phyloP scores from a whole-genome alignment of 2,797 vertebrate species.

The Chaetophractus vellerosus region DNA sequence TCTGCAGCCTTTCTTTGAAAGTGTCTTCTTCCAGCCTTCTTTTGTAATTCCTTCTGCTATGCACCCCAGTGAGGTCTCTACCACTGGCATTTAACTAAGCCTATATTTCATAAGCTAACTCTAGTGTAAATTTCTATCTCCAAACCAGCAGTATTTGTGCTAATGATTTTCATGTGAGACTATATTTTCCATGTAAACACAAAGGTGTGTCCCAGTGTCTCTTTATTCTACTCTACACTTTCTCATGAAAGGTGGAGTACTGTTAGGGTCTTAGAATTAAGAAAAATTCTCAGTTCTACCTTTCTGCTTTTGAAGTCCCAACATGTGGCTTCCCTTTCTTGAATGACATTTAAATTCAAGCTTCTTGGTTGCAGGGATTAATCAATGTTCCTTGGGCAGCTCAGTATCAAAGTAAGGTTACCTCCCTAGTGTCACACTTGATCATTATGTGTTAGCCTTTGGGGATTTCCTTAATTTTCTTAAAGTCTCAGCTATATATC shows the following conservation, averaged over 20 bases:
- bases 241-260: neutral
- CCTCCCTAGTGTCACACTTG: neutral
- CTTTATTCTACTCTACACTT: neutral
- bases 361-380: neutral
- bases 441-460: neutral
- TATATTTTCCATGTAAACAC: neutral
- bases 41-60: neutral
- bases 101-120: neutral
- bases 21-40: fast-evolving
- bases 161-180: neutral
- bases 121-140: neutral
- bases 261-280: neutral
- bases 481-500: neutral
- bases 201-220: neutral
- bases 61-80: neutral
- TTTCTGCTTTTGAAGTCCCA: neutral
- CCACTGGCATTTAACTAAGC: too few species aligned
- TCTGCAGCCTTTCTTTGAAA: neutral
- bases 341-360: neutral
- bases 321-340: neutral
- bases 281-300: neutral
- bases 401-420: neutral
- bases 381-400: neutral
- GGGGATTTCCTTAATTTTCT: neutral
- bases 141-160: neutral